phyloP scores from a whole-genome alignment of 2,888 invertebrate genomes.

The Argyresthia albistria region DNA sequence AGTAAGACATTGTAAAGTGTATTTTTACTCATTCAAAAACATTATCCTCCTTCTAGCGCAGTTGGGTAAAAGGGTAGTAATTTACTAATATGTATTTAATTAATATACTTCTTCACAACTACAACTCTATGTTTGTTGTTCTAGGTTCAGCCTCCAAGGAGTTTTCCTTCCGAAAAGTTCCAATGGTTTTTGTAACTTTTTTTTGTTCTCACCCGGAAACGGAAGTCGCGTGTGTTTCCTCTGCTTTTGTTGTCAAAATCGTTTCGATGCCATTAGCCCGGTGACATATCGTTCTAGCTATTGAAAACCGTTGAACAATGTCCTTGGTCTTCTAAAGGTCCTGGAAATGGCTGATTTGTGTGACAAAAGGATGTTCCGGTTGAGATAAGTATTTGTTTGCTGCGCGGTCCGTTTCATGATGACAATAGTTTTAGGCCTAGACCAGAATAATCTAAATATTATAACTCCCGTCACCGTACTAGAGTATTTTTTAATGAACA shows the following conservation, averaged over 20 bases:
- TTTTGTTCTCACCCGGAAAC: slow-evolving; percentile 51
- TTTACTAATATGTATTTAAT: too few species aligned
- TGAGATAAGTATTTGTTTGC: not conserved
- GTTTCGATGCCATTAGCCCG: slow-evolving; percentile 70
- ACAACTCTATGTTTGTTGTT: too few species aligned
- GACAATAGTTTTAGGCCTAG: too few species aligned
- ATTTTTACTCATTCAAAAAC: too few species aligned
- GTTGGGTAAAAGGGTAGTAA: too few species aligned
- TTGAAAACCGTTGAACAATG: slow-evolving; percentile 39
- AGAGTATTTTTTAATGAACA: too few species aligned
- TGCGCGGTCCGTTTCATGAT: too few species aligned
- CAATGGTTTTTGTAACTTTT: slow-evolving; percentile 51
- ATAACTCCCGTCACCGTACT: too few species aligned
- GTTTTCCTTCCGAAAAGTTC: slow-evolving; percentile 33
- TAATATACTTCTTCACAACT: too few species aligned
- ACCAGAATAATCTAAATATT: too few species aligned
- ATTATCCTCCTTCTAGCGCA: too few species aligned
- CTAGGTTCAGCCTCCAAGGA: slow-evolving; percentile 15
- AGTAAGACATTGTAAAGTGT: too few species aligned
- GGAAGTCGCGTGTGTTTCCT: slow-evolving; percentile 65
- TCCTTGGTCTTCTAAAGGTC: slow-evolving; percentile 1
- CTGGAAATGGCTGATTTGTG: slow-evolving; percentile 7
- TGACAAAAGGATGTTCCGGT: slow-evolving; percentile 2
- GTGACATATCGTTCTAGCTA: slow-evolving; percentile 58
- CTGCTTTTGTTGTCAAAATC: slow-evolving; percentile 66